Conservation (phyloP, 2,888 invertebrate species). For the Cepaea hortensis region DNA sequence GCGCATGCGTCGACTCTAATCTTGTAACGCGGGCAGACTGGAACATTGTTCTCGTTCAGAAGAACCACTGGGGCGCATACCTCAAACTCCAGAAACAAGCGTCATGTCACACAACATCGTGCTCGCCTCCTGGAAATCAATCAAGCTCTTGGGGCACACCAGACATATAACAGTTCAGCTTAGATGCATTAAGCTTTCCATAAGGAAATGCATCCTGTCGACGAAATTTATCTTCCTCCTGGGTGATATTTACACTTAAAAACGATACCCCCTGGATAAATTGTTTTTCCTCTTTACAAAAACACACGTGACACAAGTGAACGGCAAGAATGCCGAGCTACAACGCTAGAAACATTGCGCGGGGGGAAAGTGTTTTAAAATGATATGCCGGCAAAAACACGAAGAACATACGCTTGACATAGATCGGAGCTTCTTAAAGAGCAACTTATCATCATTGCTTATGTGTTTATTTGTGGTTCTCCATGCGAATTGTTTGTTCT, state of each 20-base stretch:
- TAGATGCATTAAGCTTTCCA: slow-evolving; percentile 33
- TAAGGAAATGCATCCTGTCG: slow-evolving; percentile 24
- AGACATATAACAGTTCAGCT: slow-evolving; percentile 20
- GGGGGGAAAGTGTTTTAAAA: not conserved
- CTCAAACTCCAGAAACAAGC: slow-evolving; percentile 28
- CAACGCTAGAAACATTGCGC: not conserved
- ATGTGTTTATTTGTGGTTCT: not conserved
- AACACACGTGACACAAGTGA: slow-evolving; percentile 24
- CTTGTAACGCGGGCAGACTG: slow-evolving; percentile 12
- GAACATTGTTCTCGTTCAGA: slow-evolving; percentile 28
- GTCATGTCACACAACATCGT: slow-evolving; percentile 33
- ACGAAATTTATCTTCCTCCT: slow-evolving; percentile 12
- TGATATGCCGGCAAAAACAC: not conserved
- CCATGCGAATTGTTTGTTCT: not conserved
- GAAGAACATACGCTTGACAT: not conserved
- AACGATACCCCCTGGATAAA: slow-evolving; percentile 23
- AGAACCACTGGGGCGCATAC: slow-evolving; percentile 33
- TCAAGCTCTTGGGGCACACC: slow-evolving; percentile 21
- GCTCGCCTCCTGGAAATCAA: slow-evolving; percentile 34
- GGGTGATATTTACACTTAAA: slow-evolving; percentile 25
- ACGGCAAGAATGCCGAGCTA: not conserved
- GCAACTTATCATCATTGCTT: slow-evolving; percentile 4
- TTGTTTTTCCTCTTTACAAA: slow-evolving; percentile 20
- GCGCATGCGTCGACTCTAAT: slow-evolving; percentile 45
- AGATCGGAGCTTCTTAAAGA: not conserved